Base-by-base conservation (phyloP, 1,140 invertebrate genomes). In the Drosophila mayri region DNA sequence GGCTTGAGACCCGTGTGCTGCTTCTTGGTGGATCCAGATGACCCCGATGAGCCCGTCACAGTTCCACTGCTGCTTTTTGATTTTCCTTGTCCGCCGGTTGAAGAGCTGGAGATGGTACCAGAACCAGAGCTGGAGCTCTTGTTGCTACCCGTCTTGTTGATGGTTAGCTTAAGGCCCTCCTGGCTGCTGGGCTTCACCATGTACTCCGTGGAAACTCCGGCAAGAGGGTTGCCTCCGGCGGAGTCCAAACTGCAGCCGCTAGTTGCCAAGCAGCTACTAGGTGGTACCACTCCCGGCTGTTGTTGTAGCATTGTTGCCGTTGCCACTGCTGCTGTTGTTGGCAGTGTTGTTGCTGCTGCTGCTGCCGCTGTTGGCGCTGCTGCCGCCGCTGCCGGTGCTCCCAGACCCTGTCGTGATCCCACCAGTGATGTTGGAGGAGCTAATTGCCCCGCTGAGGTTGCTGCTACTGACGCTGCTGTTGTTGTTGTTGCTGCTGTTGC, bases 131-230 rank as follows among this genome's bases (percentile, higher is more conserved):
- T 64, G 25, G 52, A 58, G 47, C 59, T 61, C 50, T 80, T 80
- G 50, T 59, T 85, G 67, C 70, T 90, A 40, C 79, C 79, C 1
- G 97, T 97, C 93, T 98, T 98, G 82, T 97, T 98, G 10, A 98
- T 97, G 0, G 97, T 98, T 55, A 98, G 95, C 91, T 98, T 98
- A 93, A 98, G 96, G 1, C 97, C 97, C 82, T 97, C 97, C 46
- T 90, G 87, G 64, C 96, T 97, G 37, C 95, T 87, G 41, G 84
- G 80, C 59, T 84, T 87, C 38, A 87, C 84, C 84, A 97, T 97
- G 79, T 98, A 98, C 79, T 98, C 97, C 1, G 91, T 78, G 44
- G 76, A 79, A 14, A 22, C 52, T 30, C 66, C 70, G 28, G 59
- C 62, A 46, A 37, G 35, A 32, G 37, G 50, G 65, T 11, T 68